phyloP scores from a whole-genome alignment of 2,888 invertebrate genomes.

The Limnephilus rhombicus region DNA sequence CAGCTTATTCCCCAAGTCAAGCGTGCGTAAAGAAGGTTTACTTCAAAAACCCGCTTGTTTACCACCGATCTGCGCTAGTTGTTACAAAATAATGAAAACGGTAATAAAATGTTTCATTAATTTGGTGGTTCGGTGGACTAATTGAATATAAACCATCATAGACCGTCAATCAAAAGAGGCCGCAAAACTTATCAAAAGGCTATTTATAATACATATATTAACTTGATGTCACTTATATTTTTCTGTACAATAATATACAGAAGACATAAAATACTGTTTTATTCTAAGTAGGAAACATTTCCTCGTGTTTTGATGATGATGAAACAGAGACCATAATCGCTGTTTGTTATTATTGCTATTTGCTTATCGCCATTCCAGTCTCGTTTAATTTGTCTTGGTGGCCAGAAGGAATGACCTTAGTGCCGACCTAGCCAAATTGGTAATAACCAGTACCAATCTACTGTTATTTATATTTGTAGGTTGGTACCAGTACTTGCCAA shows the following conservation, averaged over 20 bases:
- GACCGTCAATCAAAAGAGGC: no score
- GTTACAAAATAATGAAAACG: no score
- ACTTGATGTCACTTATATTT: no score
- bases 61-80: no score
- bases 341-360: neutral
- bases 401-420: neutral
- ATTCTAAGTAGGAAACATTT: neutral
- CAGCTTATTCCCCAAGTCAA: no score
- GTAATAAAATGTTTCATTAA: no score
- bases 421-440: neutral
- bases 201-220: no score
- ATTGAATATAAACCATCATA: no score
- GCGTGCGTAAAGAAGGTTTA: no score
- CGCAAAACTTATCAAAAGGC: no score
- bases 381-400: conserved; percentile 34
- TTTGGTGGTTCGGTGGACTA: no score
- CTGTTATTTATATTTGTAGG: neutral
- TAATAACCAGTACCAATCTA: neutral
- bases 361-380: conserved; percentile 1
- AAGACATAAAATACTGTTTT: neutral
- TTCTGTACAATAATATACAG: neutral
- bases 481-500: neutral
- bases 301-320: neutral
- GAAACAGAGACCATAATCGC: neutral
- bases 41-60: no score